Evolutionary conservation across 2,113 vertebrate genomes (phyloP), one percentile per base, ranked within the genome.

Genomic region (Cheilinus undulatus): DNA sequence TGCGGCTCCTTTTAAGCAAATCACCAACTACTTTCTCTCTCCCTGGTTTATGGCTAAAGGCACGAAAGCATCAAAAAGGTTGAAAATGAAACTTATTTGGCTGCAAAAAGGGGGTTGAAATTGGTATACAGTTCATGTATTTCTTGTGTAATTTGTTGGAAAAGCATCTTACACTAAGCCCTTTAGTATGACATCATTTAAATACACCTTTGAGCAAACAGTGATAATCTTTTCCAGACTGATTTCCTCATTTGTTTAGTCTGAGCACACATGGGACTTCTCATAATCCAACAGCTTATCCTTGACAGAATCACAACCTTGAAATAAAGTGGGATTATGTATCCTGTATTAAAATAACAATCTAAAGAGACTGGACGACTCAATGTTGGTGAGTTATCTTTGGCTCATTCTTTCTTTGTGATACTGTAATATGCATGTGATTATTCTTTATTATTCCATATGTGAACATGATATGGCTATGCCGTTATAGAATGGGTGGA

Each of bases 211-310:
- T 53, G 53, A 52, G 43, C 45, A 72, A 72, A 82, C 60, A 64
- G 1, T 43, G 65, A 68, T 69, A 34, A 48, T 66, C 59, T 48
- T 7, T n/a, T 62, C 65, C 63, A 7, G 58, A 50, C 26, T 61
- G 22, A 22, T 43, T 46, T 43, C 14, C 34, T 28, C 36, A 26
- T 63, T 65, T 87, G 73, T 87, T 90, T 86, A 88, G 83, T 86
- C 85, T 82, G 6, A 51, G 49, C 60, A 32, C 53, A 15, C 17
- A 0, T 22, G 17, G n/a, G 50, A 20, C 5, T 45, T 72, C 64
- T 73, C 69, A 19, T 80, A 77, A 90, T 83, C 64, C 26, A 26
- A 7, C 3, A 27, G 14, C 63, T 56, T 19, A 12, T 27, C 66
- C 79, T 62, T 68, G 17, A 63, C 38, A 54, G 1, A 62, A n/a